phyloP scores from a whole-genome alignment of 2,113 vertebrate genomes.

The Perognathus longimembris region DNA sequence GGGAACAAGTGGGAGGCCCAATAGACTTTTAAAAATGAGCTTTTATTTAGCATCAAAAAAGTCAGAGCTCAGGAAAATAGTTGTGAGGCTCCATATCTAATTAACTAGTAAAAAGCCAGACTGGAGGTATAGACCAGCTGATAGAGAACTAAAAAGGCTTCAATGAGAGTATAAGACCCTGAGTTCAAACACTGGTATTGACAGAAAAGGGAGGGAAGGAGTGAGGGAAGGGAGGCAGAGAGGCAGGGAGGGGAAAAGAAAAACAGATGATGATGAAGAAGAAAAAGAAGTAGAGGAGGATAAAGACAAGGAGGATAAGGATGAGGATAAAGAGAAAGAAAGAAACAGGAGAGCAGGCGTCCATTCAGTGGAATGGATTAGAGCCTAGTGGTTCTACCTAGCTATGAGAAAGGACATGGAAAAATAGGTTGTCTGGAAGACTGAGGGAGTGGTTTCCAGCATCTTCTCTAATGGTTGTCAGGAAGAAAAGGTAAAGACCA shows the following conservation, averaged over 20 bases:
- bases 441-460: neutral
- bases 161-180: too few species aligned
- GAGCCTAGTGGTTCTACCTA: neutral
- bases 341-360: neutral
- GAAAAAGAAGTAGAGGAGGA: neutral
- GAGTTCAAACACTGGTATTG: too few species aligned
- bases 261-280: too few species aligned
- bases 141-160: too few species aligned
- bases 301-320: rapidly evolving
- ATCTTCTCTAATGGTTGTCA: neutral
- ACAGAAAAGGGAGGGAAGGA: too few species aligned
- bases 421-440: neutral
- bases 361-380: neutral
- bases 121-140: too few species aligned
- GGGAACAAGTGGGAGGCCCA: rapidly evolving
- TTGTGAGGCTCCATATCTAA: too few species aligned
- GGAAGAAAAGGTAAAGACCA: neutral
- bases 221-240: too few species aligned
- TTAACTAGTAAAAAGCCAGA: too few species aligned
- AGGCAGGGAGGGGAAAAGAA: too few species aligned
- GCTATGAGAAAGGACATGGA: neutral
- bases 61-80: too few species aligned
- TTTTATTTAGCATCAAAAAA: neutral
- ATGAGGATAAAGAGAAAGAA: neutral
- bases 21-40: neutral